Evolutionary conservation across 2,888 invertebrate genomes (phyloP).

Genomic region (Tipula lateralis): DNA sequence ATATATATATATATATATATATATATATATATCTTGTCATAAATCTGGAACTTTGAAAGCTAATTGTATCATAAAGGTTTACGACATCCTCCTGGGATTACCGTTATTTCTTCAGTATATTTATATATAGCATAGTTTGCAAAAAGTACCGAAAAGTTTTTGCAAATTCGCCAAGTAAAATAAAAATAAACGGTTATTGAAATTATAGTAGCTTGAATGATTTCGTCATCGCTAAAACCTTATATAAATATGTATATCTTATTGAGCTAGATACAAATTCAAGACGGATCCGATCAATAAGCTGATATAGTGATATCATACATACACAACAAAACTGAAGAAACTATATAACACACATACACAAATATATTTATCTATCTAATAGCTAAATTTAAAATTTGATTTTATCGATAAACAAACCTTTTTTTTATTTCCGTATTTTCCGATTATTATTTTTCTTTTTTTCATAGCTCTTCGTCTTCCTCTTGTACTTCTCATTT

Average conservation of each 20-base stretch:
- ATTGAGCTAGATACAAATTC: background rate
- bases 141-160: background rate
- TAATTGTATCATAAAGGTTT: background rate
- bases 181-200: constrained; percentile 5
- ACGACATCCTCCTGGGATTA: background rate
- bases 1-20: too few relatives aligned
- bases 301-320: background rate
- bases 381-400: constrained; percentile 24
- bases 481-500: background rate
- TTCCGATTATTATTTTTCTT: constrained; percentile 9
- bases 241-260: background rate
- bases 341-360: background rate
- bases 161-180: background rate
- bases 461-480: background rate
- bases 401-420: constrained; percentile 24
- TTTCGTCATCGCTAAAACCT: background rate
- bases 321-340: background rate
- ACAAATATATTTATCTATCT: background rate
- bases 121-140: background rate
- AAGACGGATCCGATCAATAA: background rate
- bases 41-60: background rate
- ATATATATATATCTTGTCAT: too few relatives aligned
- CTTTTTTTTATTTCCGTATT: constrained; percentile 20
- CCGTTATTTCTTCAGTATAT: background rate
- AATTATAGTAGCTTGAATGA: background rate